A percentile compares a stretch with the other conserved stretches of the same genome.
phyloP scores from a whole-genome alignment of 2,797 vertebrate genomes.

The Falco biarmicus region DNA sequence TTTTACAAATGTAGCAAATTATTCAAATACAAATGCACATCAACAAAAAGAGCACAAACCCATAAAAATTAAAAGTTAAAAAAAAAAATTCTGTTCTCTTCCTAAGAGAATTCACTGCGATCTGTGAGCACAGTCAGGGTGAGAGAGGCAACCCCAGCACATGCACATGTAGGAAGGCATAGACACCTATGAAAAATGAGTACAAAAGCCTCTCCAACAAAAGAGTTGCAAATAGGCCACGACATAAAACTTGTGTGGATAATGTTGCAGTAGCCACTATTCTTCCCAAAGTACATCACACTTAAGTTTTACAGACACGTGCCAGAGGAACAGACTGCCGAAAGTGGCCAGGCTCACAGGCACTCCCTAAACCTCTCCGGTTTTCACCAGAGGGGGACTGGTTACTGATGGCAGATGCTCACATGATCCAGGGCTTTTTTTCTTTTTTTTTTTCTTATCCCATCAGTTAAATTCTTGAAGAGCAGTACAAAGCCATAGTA shows the following conservation, averaged over 20 bases:
- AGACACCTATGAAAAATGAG: background rate
- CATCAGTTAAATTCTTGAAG: background rate
- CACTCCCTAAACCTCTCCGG: background rate
- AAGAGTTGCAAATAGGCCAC: background rate
- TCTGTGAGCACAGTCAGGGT: background rate
- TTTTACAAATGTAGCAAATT: constrained; percentile 93
- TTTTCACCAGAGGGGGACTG: background rate
- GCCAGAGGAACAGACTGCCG: background rate
- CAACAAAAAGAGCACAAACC: constrained; percentile 80
- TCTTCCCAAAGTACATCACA: background rate
- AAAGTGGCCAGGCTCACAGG: background rate
- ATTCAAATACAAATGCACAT: constrained; percentile 84
- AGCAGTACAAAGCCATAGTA: background rate
- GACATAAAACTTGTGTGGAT: background rate
- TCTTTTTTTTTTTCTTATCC: background rate
- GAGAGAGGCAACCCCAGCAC: accelerated
- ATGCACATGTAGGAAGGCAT: background rate
- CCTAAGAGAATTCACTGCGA: constrained; percentile 48
- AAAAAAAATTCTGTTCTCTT: constrained; percentile 73
- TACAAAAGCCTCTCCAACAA: background rate
- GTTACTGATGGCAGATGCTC: background rate
- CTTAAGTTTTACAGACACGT: background rate
- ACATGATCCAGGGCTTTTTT: background rate
- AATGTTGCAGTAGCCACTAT: background rate
- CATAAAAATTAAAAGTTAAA: constrained; percentile 82